Evolutionary conservation across 2,888 invertebrate species (phyloP).

Genomic region (Andricus curvator): DNA sequence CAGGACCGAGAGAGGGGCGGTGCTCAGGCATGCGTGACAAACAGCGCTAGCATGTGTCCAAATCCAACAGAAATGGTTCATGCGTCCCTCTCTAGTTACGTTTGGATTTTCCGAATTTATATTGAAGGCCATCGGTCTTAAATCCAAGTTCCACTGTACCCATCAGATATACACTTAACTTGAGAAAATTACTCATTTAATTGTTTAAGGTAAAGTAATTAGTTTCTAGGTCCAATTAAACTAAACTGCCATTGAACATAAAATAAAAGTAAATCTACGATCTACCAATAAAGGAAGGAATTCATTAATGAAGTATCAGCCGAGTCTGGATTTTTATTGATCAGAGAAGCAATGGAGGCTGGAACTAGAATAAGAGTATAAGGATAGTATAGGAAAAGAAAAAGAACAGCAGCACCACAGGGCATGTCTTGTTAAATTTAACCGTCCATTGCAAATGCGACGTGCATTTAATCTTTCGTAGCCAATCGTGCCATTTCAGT

Average conservation of each 20-base stretch:
- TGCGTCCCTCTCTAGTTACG: too few species aligned
- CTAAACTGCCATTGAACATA: not conserved
- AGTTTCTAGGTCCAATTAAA: too few species aligned
- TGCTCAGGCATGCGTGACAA: too few species aligned
- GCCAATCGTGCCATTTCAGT: constrained; percentile 44
- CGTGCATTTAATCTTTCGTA: constrained; percentile 61
- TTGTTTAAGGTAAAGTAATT: too few species aligned
- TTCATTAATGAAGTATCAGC: not conserved
- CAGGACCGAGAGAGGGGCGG: too few species aligned
- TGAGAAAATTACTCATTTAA: too few species aligned
- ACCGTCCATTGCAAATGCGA: constrained; percentile 54
- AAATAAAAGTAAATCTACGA: not conserved
- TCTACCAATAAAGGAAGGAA: not conserved
- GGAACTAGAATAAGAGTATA: not conserved
- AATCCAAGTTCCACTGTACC: too few species aligned
- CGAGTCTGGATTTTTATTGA: constrained; percentile 27
- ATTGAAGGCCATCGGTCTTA: too few species aligned
- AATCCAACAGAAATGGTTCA: too few species aligned
- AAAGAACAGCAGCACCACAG: constrained; percentile 2
- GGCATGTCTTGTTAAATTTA: constrained; percentile 58
- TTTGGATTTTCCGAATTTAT: too few species aligned
- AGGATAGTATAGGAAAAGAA: not conserved
- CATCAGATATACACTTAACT: too few species aligned
- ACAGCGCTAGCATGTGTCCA: too few species aligned
- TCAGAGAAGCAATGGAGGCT: not conserved